Conservation (phyloP, 2,797 vertebrate genomes). For the Danionella dracula region DNA sequence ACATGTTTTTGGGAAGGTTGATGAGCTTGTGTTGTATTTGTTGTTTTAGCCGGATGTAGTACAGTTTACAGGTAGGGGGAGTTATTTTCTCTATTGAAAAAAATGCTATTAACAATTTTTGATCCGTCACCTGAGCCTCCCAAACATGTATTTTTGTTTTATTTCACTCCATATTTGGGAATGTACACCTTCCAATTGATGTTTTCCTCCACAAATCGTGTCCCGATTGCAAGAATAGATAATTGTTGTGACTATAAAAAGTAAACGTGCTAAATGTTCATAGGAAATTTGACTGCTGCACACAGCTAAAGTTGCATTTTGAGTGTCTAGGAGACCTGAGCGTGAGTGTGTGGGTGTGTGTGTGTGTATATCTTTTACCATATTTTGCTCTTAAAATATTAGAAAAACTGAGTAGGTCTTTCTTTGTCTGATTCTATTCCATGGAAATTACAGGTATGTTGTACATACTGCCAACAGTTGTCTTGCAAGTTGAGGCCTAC, state of each 20-base stretch:
- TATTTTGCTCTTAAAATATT: constrained; percentile 75
- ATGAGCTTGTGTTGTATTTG: constrained; percentile 67
- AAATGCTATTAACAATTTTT: constrained; percentile 18
- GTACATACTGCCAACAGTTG: constrained; percentile 84
- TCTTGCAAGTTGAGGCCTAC: constrained; percentile 84
- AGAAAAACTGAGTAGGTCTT: constrained; percentile 73
- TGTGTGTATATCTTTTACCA: constrained; percentile 67
- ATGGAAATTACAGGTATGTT: constrained; percentile 82
- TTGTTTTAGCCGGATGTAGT: constrained; percentile 75
- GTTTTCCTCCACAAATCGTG: constrained; percentile 60
- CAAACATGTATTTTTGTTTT: constrained; percentile 66
- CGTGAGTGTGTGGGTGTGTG: constrained; percentile 54
- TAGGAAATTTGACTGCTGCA: constrained; percentile 30
- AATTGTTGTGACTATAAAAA: constrained; percentile 69
- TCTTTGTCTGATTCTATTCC: constrained; percentile 76
- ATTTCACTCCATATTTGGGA: constrained; percentile 61
- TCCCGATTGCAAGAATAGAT: constrained; percentile 66
- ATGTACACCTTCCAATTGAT: constrained; percentile 61
- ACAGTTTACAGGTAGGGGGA: constrained; percentile 67
- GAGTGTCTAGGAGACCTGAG: constrained; percentile 69
- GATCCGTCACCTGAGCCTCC: constrained; percentile 25
- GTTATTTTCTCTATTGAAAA: constrained; percentile 59
- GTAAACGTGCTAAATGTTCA: constrained; percentile 65
- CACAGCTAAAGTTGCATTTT: constrained; percentile 35
- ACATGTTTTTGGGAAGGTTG: constrained; percentile 45